These are phyloP conservation scores for Actenoides lindsayi DNA, from an alignment of 2,113 vertebrate species.

Conservation along the genomic window DNA sequence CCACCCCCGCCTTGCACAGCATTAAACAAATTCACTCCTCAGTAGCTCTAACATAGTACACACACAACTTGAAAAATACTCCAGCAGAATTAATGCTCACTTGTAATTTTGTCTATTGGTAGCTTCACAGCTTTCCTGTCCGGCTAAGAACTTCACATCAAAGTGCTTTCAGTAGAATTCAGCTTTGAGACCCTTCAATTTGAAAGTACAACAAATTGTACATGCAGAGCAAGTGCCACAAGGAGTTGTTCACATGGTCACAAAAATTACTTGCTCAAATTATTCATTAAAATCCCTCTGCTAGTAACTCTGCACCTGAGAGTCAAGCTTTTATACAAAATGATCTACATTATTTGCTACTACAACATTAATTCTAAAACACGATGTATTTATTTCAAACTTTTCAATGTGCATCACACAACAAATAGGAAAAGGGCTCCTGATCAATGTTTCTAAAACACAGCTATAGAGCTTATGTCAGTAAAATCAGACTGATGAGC, in stretches of 20 bases:
- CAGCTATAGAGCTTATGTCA: background rate
- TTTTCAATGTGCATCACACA: background rate
- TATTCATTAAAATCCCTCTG: background rate
- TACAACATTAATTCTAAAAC: background rate
- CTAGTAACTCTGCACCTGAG: background rate
- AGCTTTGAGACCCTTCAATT: background rate
- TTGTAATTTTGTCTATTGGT: background rate
- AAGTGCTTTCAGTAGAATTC: background rate
- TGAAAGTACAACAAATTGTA: background rate
- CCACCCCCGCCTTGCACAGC: no score
- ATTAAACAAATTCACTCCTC: background rate
- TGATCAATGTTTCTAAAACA: background rate
- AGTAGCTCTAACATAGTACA: background rate
- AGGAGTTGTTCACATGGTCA: background rate
- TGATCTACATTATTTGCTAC: background rate
- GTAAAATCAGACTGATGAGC: background rate
- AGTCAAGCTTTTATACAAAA: background rate
- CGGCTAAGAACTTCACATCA: background rate
- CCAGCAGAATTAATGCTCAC: background rate
- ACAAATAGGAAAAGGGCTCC: background rate
- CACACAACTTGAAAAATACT: background rate
- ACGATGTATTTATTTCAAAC: background rate
- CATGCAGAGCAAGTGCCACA: background rate
- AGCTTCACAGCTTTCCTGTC: background rate
- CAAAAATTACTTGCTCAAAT: background rate